phyloP scores from a whole-genome alignment of 2,797 vertebrate species.

The Amazona finschi region DNA sequence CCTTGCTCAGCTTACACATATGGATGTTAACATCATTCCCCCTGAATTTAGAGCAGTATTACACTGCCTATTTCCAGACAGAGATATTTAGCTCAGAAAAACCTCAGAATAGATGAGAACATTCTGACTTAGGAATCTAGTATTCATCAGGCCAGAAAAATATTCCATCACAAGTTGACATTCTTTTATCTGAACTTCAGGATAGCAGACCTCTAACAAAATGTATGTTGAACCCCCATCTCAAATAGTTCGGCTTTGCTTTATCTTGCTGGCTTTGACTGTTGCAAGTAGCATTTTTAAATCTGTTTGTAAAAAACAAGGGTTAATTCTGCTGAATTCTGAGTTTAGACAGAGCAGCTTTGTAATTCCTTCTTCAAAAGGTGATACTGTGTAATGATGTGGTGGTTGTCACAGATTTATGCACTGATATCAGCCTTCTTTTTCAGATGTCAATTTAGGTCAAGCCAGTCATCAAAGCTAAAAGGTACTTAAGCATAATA shows the following conservation, averaged over 20 bases:
- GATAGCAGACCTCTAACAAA: background rate
- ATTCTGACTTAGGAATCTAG: background rate
- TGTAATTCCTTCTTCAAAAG: background rate
- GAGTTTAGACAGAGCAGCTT: background rate
- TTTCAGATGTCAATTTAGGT: background rate
- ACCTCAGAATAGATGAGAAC: background rate
- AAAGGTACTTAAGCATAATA: constrained; percentile 27
- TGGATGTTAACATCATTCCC: background rate
- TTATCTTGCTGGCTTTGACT: background rate
- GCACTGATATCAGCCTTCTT: background rate
- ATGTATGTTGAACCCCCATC: background rate
- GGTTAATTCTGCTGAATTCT: background rate
- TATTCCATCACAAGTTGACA: background rate
- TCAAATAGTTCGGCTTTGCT: background rate
- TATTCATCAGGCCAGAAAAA: background rate
- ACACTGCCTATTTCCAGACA: background rate
- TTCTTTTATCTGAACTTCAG: background rate
- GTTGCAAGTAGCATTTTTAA: background rate
- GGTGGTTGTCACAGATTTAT: background rate
- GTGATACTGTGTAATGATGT: background rate
- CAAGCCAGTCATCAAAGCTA: background rate
- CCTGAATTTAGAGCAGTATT: background rate
- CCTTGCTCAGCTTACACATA: background rate
- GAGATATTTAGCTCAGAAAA: background rate
- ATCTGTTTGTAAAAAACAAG: background rate